Conservation (phyloP, 2,888 invertebrate genomes). For the Cylloceria caligata region DNA sequence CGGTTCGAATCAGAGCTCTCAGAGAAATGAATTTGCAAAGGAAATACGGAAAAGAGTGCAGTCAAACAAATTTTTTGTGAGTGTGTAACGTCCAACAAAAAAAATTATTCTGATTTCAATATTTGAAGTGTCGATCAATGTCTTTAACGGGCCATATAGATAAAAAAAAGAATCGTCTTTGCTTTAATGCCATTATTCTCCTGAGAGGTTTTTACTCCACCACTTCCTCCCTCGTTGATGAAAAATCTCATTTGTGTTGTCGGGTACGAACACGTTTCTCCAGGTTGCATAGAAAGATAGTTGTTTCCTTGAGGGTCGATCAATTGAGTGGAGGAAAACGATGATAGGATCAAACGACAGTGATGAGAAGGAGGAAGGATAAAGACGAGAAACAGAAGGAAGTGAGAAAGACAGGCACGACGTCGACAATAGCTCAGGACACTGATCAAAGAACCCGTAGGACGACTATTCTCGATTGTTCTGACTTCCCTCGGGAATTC, state of each 20-base stretch:
- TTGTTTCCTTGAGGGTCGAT: slow-evolving; percentile 62
- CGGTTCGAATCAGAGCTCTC: background rate
- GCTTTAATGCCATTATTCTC: slow-evolving; percentile 5
- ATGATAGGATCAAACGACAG: slow-evolving; percentile 47
- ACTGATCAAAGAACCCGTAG: slow-evolving; percentile 56
- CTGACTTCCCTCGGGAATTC: slow-evolving; percentile 4
- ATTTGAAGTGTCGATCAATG: background rate
- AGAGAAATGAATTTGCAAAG: background rate
- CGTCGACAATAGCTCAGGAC: slow-evolving; percentile 52
- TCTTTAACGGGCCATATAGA: background rate
- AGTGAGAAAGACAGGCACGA: slow-evolving; percentile 21
- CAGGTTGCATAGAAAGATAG: slow-evolving; percentile 52
- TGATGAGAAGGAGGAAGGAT: slow-evolving; percentile 13
- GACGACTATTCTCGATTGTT: slow-evolving; percentile 40
- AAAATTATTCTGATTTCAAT: no score
- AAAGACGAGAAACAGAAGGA: slow-evolving; percentile 33
- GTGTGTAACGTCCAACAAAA: no score
- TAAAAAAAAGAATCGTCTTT: background rate
- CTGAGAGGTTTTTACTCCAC: background rate
- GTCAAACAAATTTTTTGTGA: background rate
- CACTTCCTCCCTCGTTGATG: background rate
- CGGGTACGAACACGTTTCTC: slow-evolving; percentile 21
- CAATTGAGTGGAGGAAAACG: slow-evolving; percentile 55
- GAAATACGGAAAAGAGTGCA: background rate
- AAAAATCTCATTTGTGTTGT: slow-evolving; percentile 33